Percentiles rank a stretch among this genome's conserved stretches.
These are phyloP conservation scores for Achatina immaculata DNA, from an alignment of 1,140 invertebrate genomes.

Conservation along the genomic window DNA sequence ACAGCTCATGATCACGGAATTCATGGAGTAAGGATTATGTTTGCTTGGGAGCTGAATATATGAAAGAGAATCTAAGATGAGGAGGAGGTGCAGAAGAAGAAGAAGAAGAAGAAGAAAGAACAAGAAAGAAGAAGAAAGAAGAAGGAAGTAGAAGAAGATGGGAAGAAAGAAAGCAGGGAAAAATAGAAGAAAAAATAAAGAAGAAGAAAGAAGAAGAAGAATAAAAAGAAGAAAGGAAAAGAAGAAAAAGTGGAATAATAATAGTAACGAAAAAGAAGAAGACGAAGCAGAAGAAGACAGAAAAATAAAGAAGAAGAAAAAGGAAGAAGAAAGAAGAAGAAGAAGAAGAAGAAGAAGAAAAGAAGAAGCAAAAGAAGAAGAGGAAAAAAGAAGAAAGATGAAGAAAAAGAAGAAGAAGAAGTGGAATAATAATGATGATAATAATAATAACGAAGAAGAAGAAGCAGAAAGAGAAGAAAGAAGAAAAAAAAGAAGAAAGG, in stretches of 20 bases:
- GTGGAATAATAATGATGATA: neutral
- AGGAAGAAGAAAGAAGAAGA: conserved; percentile 1
- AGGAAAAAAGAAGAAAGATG: neutral
- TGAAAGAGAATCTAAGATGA: neutral
- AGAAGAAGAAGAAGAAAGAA: neutral
- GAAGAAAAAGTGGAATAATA: neutral
- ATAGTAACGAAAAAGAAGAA: neutral
- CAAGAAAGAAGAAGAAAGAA: neutral
- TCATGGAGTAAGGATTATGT: too few relatives aligned
- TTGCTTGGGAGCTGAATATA: too few relatives aligned
- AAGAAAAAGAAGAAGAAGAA: neutral
- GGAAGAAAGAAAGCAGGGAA: neutral
- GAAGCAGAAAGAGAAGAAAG: neutral
- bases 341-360: neutral
- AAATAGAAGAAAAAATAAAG: neutral
- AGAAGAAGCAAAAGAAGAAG: neutral
- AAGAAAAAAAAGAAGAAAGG: neutral
- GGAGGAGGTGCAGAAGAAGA: neutral
- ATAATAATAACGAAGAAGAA: neutral
- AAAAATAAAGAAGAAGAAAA: neutral
- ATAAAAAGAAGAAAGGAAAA: neutral
- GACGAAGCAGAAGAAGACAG: neutral
- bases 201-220: neutral
- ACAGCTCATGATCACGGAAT: too few relatives aligned
- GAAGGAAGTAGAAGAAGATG: neutral